Base-by-base conservation (phyloP, 2,797 vertebrate genomes). In the Helostoma temminkii region DNA sequence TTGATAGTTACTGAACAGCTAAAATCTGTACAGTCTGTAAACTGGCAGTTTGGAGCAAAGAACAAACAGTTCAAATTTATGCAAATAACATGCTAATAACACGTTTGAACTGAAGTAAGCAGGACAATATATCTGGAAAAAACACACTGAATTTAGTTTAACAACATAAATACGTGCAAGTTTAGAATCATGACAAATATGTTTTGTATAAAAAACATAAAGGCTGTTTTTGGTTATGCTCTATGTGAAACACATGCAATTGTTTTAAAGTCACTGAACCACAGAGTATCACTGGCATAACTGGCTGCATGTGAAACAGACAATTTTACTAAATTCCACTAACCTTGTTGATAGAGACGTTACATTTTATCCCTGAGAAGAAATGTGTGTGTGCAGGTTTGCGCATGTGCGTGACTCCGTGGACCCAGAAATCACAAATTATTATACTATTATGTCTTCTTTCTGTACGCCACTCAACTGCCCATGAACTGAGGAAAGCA, bases 361-460 rank as follows among this genome's bases (percentile, higher is more conserved):
- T n/a, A 21, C 56, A 12, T 69, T 82, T 79, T 80, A 67, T 80
- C 62, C 55, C 43, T 8, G 10, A 42, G 9, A 26, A 30, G 52
- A 64, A 32, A 34, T 25, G 42, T 43, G 42, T 15, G 48, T 45
- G 41, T 37, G 24, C 26, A 32, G 42, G 56, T 57, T 32, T 39
- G 34, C 8, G n/a, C 11, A 30, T 32, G 36, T 46, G 14, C 42
- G 32, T 53, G 53, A 16, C 45, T 62, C 60, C 12, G 14, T 48
- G 37, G 43, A 28, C 61, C 56, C 64, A 64, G 49, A 83, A 83
- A 83, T 84, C 80, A 85, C 60, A 81, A 73, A 71, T 87, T 75
- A 89, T 92, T 82, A 83, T 66, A 48, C 45, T 61, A 81, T 81
- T 83, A 84, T 77, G 49, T 71, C 50, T 64, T 55, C 47, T 78